Conservation (phyloP, 2,113 vertebrate genomes). For the Epinephelus lanceolatus region DNA sequence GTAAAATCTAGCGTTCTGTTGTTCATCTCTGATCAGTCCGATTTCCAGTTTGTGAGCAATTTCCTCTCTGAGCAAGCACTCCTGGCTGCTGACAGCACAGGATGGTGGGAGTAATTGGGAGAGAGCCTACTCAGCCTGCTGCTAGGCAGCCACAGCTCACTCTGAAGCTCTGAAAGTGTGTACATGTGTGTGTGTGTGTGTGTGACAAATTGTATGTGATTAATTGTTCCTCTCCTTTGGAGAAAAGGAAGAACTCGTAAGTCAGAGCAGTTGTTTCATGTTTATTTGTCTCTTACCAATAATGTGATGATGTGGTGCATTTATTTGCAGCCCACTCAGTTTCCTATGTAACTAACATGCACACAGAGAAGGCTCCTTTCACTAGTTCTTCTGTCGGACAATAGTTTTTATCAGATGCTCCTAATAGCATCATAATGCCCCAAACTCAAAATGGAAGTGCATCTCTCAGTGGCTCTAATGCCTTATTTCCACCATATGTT, state of each 20-base stretch:
- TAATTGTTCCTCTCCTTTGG: slow-evolving; percentile 19
- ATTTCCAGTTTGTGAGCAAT: slow-evolving; percentile 50
- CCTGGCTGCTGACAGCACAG: slow-evolving; percentile 41
- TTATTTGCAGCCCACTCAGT: slow-evolving; percentile 12
- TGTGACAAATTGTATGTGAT: slow-evolving; percentile 37
- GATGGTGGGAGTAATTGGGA: slow-evolving; percentile 49
- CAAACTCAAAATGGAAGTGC: no score
- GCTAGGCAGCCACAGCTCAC: slow-evolving; percentile 71
- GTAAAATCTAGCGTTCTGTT: slow-evolving; percentile 2
- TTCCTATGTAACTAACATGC: slow-evolving; percentile 10
- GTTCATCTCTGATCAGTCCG: background rate
- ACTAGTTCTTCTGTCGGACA: background rate
- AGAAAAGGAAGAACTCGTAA: slow-evolving; percentile 24
- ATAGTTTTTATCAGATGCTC: background rate
- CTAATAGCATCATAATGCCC: no score
- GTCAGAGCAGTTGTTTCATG: slow-evolving; percentile 13
- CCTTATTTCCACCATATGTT: no score
- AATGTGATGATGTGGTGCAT: background rate
- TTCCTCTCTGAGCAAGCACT: slow-evolving; percentile 31
- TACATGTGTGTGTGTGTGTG: background rate
- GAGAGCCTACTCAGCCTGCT: slow-evolving; percentile 58
- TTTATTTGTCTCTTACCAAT: background rate
- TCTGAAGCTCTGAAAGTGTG: slow-evolving; percentile 7
- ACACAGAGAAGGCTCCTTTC: background rate
- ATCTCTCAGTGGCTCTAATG: no score